Evolutionary conservation across 2,888 invertebrate genomes (phyloP).

Genomic region (Drosophila silvestris): DNA sequence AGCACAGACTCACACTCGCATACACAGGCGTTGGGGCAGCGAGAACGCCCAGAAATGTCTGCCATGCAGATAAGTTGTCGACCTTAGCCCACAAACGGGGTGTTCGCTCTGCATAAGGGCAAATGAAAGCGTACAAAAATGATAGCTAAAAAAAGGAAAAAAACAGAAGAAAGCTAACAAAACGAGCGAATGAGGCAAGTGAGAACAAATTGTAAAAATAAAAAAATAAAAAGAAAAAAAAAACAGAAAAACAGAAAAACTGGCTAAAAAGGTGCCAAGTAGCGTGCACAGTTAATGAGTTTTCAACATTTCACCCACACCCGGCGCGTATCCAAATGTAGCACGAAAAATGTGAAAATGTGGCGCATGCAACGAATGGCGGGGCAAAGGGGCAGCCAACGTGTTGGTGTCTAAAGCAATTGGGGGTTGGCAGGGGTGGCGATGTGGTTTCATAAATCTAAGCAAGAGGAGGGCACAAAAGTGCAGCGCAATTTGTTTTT

Average conservation of each 20-base stretch:
- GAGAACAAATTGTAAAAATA: constrained; percentile 57
- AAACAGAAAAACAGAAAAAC: constrained; percentile 5
- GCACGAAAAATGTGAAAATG: constrained; percentile 74
- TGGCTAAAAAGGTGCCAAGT: constrained; percentile 75
- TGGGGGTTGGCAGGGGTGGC: constrained; percentile 11
- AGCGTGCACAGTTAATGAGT: constrained; percentile 81
- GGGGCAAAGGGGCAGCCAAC: constrained; percentile 1
- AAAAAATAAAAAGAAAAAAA: neutral
- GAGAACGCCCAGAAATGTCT: constrained; percentile 59
- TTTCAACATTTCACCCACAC: constrained; percentile 57
- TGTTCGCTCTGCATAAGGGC: constrained; percentile 3
- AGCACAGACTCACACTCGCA: constrained; percentile 17
- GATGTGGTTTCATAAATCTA: constrained; percentile 71
- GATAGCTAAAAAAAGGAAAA: constrained; percentile 15
- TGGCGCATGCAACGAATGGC: constrained; percentile 53
- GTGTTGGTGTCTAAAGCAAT: constrained; percentile 23
- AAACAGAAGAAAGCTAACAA: constrained; percentile 38
- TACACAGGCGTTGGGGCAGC: constrained; percentile 25
- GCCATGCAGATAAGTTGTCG: constrained; percentile 73
- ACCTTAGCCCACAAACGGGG: constrained; percentile 75
- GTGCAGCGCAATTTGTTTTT: constrained; percentile 79
- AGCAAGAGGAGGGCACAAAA: constrained; percentile 48
- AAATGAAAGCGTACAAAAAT: constrained; percentile 4
- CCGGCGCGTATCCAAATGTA: constrained; percentile 68
- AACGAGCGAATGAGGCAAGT: constrained; percentile 51